These are phyloP conservation scores for Chirona hameri DNA, from an alignment of 2,888 invertebrate species.

Conservation along the genomic window DNA sequence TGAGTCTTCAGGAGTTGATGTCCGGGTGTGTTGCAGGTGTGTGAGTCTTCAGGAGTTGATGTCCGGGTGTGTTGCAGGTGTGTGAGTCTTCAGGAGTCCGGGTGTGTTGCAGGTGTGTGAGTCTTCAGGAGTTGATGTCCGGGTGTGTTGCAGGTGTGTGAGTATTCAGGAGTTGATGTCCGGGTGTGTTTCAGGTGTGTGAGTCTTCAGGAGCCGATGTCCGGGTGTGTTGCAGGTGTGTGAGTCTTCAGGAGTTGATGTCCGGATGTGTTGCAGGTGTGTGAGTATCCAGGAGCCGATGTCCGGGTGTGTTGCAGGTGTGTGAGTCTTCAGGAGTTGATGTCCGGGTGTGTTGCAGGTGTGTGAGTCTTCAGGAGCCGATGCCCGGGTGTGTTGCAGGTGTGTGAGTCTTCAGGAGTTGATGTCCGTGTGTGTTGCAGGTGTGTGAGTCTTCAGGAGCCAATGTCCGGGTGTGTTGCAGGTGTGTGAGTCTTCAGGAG, in stretches of 20 bases:
- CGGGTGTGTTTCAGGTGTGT: conserved; percentile 64
- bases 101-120: conserved; percentile 67
- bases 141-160: conserved; percentile 65
- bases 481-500: conserved; percentile 90
- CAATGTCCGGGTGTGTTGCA: conserved; percentile 50
- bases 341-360: conserved; percentile 60
- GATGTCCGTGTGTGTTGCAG: conserved; percentile 60
- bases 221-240: conserved; percentile 62
- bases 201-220: conserved; percentile 90
- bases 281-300: conserved; percentile 92
- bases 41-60: conserved; percentile 92
- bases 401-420: conserved; percentile 92
- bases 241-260: conserved; percentile 92
- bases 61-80: conserved; percentile 60
- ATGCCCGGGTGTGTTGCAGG: conserved; percentile 60
- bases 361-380: conserved; percentile 89
- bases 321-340: conserved; percentile 89
- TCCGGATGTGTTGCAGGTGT: conserved; percentile 60
- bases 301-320: conserved; percentile 60
- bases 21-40: conserved; percentile 60
- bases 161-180: conserved; percentile 89
- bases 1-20: conserved; percentile 92
- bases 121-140: conserved; percentile 87
- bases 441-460: conserved; percentile 89
- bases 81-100: conserved; percentile 79